Conservation (phyloP, 1,140 invertebrate genomes). For the Neodiprion lecontei region DNA sequence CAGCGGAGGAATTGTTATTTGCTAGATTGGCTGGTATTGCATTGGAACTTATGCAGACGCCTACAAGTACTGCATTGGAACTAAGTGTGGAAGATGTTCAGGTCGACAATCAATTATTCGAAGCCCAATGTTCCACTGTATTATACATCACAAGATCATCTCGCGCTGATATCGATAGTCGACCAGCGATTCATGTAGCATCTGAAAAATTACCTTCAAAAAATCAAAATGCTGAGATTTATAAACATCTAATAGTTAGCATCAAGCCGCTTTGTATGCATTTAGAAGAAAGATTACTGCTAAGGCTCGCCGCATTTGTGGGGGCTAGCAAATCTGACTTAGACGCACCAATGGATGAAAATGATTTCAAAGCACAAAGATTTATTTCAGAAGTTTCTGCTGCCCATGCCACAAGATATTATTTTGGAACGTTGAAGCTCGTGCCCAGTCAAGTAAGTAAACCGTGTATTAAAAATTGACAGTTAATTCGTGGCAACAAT, state of each 20-base stretch:
- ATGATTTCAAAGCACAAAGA: conserved; percentile 77
- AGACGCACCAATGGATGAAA: conserved; percentile 68
- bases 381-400: conserved; percentile 82
- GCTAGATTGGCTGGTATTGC: conserved; percentile 76
- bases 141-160: conserved; percentile 72
- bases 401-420: conserved; percentile 83
- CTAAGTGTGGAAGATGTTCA: conserved; percentile 83
- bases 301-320: conserved; percentile 82
- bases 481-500: conserved; percentile 3
- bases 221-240: conserved; percentile 75
- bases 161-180: conserved; percentile 52
- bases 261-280: conserved; percentile 85
- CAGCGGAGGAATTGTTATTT: conserved; percentile 88
- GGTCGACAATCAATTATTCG: conserved; percentile 90
- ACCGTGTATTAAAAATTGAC: conserved; percentile 3
- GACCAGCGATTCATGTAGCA: conserved; percentile 71
- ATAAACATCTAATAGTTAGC: conserved; percentile 80
- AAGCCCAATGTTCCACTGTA: conserved; percentile 83
- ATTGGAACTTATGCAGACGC: conserved; percentile 69
- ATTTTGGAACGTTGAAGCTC: conserved; percentile 87
- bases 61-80: conserved; percentile 69
- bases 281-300: conserved; percentile 86
- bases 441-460: conserved; percentile 71
- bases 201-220: conserved; percentile 73
- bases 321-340: conserved; percentile 58